Evolutionary conservation across 2,888 invertebrate species (phyloP).

Genomic region (Xestobium rufovillosum): DNA sequence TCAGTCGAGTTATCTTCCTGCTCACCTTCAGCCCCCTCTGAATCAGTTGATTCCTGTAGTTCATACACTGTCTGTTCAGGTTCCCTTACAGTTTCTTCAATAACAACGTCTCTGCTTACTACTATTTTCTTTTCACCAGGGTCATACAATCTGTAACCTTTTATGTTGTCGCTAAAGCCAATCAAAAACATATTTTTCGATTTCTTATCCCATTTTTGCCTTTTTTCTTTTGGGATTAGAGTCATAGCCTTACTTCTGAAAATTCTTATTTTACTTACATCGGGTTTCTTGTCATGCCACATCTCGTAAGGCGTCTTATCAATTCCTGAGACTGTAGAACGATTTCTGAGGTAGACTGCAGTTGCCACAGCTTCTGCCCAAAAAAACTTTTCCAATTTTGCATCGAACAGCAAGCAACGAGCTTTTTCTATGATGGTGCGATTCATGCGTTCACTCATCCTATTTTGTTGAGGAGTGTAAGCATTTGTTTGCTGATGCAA

Average conservation of each 20-base stretch:
- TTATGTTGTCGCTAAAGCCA: constrained; percentile 18
- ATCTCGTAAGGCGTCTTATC: constrained; percentile 22
- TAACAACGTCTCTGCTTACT: constrained; percentile 5
- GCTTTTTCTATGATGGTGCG: constrained; percentile 26
- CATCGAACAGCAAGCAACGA: constrained; percentile 26
- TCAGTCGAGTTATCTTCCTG: not conserved
- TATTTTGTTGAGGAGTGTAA: constrained; percentile 34
- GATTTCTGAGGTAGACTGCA: constrained; percentile 19
- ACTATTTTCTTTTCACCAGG: constrained; percentile 10
- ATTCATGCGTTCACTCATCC: constrained; percentile 29
- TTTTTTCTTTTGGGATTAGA: constrained; percentile 21
- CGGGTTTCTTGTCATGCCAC: constrained; percentile 19
- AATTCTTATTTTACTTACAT: constrained; percentile 18
- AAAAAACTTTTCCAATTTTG: constrained; percentile 22
- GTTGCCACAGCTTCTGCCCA: constrained; percentile 30
- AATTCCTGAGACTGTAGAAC: constrained; percentile 18
- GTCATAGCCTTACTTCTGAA: constrained; percentile 23
- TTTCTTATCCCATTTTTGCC: constrained; percentile 21
- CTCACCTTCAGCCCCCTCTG: not conserved
- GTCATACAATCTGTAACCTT: constrained; percentile 20
- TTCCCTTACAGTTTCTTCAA: constrained; percentile 4
- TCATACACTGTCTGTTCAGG: not conserved
- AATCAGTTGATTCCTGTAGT: too few relatives aligned
- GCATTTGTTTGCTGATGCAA: constrained; percentile 29
- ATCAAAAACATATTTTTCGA: constrained; percentile 18